A percentile compares a stretch with the other conserved stretches of the same genome.
Evolutionary conservation across 2,888 invertebrate species (phyloP).

Genomic region (Strigamia transsilvanica): DNA sequence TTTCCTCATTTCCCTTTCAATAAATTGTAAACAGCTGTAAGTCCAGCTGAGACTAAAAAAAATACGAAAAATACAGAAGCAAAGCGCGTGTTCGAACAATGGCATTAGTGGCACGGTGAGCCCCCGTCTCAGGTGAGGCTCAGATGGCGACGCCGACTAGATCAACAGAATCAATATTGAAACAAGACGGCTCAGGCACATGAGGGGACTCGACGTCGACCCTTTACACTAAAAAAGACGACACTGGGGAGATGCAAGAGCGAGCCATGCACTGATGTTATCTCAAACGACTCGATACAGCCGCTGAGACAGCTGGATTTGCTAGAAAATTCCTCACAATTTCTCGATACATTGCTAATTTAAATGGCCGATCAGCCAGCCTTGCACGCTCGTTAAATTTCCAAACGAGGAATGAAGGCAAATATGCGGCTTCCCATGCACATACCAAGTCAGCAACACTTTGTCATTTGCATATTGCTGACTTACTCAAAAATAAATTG

Average conservation of each 20-base stretch:
- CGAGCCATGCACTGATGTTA: slow-evolving; percentile 32
- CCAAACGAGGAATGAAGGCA: background rate
- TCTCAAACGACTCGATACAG: slow-evolving; percentile 11
- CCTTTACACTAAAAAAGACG: background rate
- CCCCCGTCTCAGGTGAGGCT: slow-evolving; percentile 6
- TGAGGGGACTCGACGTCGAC: slow-evolving; percentile 7
- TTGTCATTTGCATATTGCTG: background rate
- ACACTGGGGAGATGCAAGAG: background rate
- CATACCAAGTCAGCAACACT: background rate
- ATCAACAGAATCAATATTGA: slow-evolving; percentile 50
- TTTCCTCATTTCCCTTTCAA: slow-evolving; percentile 1
- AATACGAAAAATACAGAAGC: background rate
- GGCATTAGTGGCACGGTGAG: slow-evolving; percentile 17
- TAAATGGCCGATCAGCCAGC: slow-evolving; percentile 29
- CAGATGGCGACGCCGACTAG: slow-evolving; percentile 24
- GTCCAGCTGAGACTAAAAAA: background rate
- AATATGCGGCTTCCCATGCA: slow-evolving; percentile 3
- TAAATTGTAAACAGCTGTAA: slow-evolving; percentile 8
- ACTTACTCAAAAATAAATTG: background rate
- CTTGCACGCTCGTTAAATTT: slow-evolving; percentile 2
- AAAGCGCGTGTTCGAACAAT: slow-evolving; percentile 39
- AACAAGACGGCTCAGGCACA: slow-evolving; percentile 41
- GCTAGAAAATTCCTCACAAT: background rate
- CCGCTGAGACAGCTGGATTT: slow-evolving; percentile 13
- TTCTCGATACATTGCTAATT: slow-evolving; percentile 50